A percentile compares a stretch with the other conserved stretches of the same genome.
Conservation (phyloP, 2,113 vertebrate genomes). For the Crypturellus undulatus region DNA sequence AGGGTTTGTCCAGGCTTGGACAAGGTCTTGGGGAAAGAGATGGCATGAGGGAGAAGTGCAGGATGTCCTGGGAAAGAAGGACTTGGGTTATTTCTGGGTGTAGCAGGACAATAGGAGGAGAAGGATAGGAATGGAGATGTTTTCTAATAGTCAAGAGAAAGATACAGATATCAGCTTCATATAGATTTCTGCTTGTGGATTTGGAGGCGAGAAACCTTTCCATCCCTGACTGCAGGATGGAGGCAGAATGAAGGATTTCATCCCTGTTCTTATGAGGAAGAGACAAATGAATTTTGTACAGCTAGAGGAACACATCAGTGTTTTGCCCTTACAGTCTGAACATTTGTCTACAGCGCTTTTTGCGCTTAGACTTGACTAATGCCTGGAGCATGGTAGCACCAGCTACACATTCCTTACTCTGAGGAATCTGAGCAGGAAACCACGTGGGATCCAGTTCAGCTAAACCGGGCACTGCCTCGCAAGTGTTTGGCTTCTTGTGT, state of each 20-base stretch:
- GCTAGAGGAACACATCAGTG: not conserved
- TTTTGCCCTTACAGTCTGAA: not conserved
- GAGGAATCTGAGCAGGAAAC: not conserved
- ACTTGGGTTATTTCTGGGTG: not conserved
- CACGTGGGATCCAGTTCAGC: not conserved
- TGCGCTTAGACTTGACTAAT: not conserved
- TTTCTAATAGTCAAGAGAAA: not conserved
- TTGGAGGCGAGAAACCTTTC: not conserved
- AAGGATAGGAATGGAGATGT: not conserved
- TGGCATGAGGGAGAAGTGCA: not conserved
- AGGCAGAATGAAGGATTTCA: too few species aligned
- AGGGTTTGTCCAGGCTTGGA: not conserved
- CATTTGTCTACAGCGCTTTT: not conserved
- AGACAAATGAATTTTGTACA: accelerated
- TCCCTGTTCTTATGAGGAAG: not conserved
- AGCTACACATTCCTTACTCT: not conserved
- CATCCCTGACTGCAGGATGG: not conserved
- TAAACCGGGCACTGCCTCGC: not conserved
- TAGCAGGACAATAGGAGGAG: not conserved
- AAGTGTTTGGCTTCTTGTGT: not conserved
- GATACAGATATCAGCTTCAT: not conserved
- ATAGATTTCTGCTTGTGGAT: not conserved
- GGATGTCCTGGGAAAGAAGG: not conserved
- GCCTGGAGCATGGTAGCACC: not conserved
- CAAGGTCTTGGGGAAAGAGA: not conserved